Conservation (phyloP, 2,797 vertebrate species). For the Enteromius unitaeniatus region DNA sequence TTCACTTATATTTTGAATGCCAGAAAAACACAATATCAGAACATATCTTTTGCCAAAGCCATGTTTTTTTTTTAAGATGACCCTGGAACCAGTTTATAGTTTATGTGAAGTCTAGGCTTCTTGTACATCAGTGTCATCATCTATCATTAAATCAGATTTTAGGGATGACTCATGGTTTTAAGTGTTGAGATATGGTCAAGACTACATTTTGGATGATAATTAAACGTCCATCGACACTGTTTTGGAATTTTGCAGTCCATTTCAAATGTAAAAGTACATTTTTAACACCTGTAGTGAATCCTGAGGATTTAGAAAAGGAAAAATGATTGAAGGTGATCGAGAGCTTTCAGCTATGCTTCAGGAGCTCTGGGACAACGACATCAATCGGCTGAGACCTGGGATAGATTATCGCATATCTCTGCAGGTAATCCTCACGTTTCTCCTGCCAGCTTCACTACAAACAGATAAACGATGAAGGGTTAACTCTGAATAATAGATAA, state of each 20-base stretch:
- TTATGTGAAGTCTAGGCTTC: no score
- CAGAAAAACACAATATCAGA: no score
- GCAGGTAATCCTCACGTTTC: slow-evolving; percentile 69
- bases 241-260: not conserved
- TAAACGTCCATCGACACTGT: no score
- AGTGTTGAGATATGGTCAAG: no score
- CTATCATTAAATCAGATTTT: no score
- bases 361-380: slow-evolving; percentile 79
- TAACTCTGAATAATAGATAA: not conserved
- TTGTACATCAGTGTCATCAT: no score
- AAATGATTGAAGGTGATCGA: slow-evolving; percentile 77
- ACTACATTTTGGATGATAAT: no score
- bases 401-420: slow-evolving; percentile 83
- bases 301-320: not conserved
- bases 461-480: not conserved
- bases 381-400: slow-evolving; percentile 80
- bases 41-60: no score
- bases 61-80: no score
- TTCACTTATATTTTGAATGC: no score
- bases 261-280: not conserved
- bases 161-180: no score
- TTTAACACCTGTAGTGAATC: not conserved
- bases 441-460: not conserved
- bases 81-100: no score
- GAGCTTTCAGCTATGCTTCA: slow-evolving; percentile 80